These are phyloP conservation scores for Lophotriccus pileatus DNA, from an alignment of 2,797 vertebrate genomes.

Conservation along the genomic window DNA sequence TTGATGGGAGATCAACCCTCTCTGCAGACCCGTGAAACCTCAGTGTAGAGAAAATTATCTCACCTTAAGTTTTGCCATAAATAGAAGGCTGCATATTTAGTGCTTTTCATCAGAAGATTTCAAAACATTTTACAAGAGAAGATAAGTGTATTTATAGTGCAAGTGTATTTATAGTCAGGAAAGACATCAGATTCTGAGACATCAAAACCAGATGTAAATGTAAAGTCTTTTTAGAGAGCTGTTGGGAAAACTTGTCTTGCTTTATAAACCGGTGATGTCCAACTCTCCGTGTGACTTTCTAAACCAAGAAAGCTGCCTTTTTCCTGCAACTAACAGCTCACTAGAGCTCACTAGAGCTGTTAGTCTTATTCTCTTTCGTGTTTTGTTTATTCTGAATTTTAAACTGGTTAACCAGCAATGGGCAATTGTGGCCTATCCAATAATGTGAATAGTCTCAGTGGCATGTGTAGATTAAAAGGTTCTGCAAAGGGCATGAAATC, in stretches of 20 bases:
- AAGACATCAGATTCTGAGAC: slow-evolving; percentile 6
- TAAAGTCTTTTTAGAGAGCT: neutral
- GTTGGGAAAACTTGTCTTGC: neutral
- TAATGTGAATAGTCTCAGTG: neutral
- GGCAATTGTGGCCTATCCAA: neutral
- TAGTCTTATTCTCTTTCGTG: neutral
- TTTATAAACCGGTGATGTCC: neutral
- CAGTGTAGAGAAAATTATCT: neutral
- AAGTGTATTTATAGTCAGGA: slow-evolving; percentile 26
- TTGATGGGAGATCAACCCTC: neutral
- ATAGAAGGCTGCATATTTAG: slow-evolving; percentile 23
- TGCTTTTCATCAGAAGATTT: slow-evolving; percentile 31
- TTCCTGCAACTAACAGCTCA: neutral
- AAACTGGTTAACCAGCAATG: neutral
- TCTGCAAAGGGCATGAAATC: neutral
- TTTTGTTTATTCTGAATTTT: neutral
- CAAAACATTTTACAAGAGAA: slow-evolving; percentile 9
- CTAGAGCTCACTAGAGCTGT: neutral
- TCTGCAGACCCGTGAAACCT: neutral
- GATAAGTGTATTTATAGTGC: slow-evolving; percentile 29
- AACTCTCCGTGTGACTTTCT: neutral
- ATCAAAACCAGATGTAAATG: neutral
- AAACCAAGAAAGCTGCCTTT: neutral
- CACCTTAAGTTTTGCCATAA: slow-evolving; percentile 17
- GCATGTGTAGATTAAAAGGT: neutral